phyloP scores from a whole-genome alignment of 2,888 invertebrate genomes.

The Hypomecis punctinalis region DNA sequence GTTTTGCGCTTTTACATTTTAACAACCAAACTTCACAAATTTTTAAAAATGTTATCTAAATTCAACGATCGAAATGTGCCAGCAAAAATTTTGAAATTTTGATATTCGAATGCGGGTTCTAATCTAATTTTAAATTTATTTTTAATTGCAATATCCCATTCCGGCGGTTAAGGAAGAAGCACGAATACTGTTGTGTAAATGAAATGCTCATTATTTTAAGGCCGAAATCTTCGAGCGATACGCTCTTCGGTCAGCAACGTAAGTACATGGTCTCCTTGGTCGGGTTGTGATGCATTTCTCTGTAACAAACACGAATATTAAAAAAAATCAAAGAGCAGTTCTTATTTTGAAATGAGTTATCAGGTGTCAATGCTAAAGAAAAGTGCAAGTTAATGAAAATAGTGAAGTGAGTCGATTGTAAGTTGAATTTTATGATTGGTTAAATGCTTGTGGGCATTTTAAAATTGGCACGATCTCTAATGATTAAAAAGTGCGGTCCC shows the following conservation, averaged over 20 bases:
- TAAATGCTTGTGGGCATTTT: constrained; percentile 68
- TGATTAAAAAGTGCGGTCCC: constrained; percentile 58
- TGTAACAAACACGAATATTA: constrained; percentile 58
- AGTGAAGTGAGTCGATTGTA: neutral
- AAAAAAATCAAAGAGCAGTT: constrained; percentile 1
- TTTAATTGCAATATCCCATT: constrained; percentile 76
- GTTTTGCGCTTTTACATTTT: constrained; percentile 49
- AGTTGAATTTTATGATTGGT: constrained; percentile 10
- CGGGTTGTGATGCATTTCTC: constrained; percentile 77
- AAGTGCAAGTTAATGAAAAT: constrained; percentile 29
- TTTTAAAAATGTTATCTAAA: constrained; percentile 1
- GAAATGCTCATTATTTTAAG: constrained; percentile 48
- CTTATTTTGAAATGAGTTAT: neutral
- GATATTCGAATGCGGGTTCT: constrained; percentile 30
- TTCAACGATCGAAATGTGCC: constrained; percentile 30
- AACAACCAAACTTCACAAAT: constrained; percentile 13
- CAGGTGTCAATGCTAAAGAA: neutral
- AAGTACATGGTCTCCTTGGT: constrained; percentile 76
- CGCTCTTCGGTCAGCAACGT: constrained; percentile 68
- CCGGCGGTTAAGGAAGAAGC: constrained; percentile 79
- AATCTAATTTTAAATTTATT: constrained; percentile 27
- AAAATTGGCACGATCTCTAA: constrained; percentile 63
- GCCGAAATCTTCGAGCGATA: constrained; percentile 44
- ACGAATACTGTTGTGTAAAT: constrained; percentile 81
- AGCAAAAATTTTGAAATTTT: constrained; percentile 29